A percentile compares a stretch with the other conserved stretches of the same genome.
phyloP scores from a whole-genome alignment of 1,140 invertebrate species.

The Diprion similis region DNA sequence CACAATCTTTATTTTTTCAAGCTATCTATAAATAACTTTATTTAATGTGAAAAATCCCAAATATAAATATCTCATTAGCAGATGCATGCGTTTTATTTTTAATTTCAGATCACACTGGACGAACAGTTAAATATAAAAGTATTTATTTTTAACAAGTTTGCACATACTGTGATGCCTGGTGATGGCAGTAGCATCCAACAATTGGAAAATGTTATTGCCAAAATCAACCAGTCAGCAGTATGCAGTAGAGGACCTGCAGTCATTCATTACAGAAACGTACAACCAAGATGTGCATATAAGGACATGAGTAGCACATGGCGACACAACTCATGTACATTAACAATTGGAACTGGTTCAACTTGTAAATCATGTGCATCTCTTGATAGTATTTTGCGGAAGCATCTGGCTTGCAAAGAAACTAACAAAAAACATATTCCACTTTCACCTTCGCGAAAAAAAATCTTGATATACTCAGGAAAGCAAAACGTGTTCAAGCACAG shows the following conservation, averaged over 20 bases:
- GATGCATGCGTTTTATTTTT: no score
- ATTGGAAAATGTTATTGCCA: neutral
- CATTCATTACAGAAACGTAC: neutral
- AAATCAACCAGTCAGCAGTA: neutral
- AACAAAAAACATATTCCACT: neutral
- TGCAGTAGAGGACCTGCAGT: neutral
- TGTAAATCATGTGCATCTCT: slow-evolving; percentile 1
- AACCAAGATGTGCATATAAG: neutral
- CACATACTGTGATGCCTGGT: neutral
- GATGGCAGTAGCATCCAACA: neutral
- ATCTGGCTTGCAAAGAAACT: neutral
- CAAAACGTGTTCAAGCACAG: neutral
- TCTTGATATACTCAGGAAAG: neutral
- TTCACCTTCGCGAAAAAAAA: neutral
- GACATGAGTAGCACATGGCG: neutral
- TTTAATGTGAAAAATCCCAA: no score
- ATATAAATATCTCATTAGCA: no score
- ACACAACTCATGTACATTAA: neutral
- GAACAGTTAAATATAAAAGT: neutral
- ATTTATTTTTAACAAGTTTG: neutral
- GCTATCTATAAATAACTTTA: no score
- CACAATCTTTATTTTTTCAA: no score
- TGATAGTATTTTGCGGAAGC: neutral
- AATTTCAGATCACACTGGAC: neutral
- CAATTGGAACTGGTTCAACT: neutral